phyloP scores from a whole-genome alignment of 1,140 invertebrate genomes.

The Phenacoccus solenopsis region DNA sequence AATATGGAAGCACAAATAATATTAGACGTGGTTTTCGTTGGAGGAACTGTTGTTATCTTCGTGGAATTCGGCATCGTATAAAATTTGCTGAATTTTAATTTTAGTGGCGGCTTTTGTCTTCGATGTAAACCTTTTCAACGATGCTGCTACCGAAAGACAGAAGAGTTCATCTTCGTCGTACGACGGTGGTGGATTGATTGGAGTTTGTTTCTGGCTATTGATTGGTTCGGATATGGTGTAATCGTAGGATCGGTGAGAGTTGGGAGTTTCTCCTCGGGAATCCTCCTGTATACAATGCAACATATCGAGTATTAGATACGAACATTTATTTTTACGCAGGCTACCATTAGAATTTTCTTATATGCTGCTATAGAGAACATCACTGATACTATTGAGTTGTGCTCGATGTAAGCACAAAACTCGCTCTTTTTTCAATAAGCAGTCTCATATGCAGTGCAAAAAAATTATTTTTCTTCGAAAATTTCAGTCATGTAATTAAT shows the following conservation, averaged over 20 bases:
- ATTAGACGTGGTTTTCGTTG: background rate
- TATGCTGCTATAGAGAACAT: too few species aligned
- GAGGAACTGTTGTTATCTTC: background rate
- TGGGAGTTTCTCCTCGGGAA: background rate
- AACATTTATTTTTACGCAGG: too few species aligned
- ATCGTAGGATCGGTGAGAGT: background rate
- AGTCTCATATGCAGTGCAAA: too few species aligned
- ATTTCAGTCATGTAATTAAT: too few species aligned
- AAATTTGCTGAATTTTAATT: slow-evolving; percentile 3
- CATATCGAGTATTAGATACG: too few species aligned
- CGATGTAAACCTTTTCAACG: background rate
- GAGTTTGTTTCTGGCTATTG: background rate
- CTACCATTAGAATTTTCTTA: too few species aligned
- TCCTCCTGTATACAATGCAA: slow-evolving; percentile 1
- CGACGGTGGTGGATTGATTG: background rate
- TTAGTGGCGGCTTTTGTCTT: slow-evolving; percentile 5
- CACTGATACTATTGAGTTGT: too few species aligned
- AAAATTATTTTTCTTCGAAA: too few species aligned
- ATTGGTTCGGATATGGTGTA: background rate
- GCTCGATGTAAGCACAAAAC: too few species aligned
- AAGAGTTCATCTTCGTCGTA: slow-evolving; percentile 12
- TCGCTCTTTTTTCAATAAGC: too few species aligned
- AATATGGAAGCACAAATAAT: too few species aligned
- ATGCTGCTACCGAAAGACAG: background rate
- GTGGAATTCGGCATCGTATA: slow-evolving; percentile 6